Evolutionary conservation across 2,113 vertebrate genomes (phyloP).

Genomic region (Cheilinus undulatus): DNA sequence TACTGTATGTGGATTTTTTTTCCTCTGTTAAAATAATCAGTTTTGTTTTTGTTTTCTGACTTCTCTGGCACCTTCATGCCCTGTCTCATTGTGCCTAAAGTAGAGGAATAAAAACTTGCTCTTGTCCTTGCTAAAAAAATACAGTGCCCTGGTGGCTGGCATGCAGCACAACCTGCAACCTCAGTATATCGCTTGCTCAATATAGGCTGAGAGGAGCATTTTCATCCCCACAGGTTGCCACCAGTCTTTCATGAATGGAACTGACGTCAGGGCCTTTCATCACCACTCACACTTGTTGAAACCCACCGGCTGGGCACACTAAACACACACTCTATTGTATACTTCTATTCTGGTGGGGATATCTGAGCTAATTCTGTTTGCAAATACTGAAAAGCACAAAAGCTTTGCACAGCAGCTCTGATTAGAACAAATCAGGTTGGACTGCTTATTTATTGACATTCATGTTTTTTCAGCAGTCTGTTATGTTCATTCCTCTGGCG

Average conservation of each 20-base stretch:
- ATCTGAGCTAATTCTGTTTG: conserved; percentile 57
- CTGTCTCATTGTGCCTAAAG: conserved; percentile 36
- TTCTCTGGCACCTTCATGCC: conserved; percentile 14
- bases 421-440: conserved; percentile 27
- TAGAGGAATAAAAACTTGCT: conserved; percentile 40
- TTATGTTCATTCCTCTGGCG: conserved; percentile 4
- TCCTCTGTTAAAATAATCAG: background rate
- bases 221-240: conserved; percentile 63
- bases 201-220: conserved; percentile 65
- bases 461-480: background rate
- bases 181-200: conserved; percentile 36
- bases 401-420: conserved; percentile 37
- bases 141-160: conserved; percentile 52
- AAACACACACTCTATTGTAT: conserved; percentile 39
- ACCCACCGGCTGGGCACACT: conserved; percentile 37
- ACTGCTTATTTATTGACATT: conserved; percentile 17
- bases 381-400: conserved; percentile 49
- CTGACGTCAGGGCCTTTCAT: conserved; percentile 63
- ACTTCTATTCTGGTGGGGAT: conserved; percentile 55
- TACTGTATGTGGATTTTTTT: background rate
- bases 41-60: conserved; percentile 18
- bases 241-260: conserved; percentile 67
- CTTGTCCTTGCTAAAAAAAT: conserved; percentile 68
- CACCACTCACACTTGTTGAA: conserved; percentile 54
- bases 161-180: conserved; percentile 57